Evolutionary conservation across 2,797 vertebrate genomes (phyloP).

Genomic region (Psittacula echo): DNA sequence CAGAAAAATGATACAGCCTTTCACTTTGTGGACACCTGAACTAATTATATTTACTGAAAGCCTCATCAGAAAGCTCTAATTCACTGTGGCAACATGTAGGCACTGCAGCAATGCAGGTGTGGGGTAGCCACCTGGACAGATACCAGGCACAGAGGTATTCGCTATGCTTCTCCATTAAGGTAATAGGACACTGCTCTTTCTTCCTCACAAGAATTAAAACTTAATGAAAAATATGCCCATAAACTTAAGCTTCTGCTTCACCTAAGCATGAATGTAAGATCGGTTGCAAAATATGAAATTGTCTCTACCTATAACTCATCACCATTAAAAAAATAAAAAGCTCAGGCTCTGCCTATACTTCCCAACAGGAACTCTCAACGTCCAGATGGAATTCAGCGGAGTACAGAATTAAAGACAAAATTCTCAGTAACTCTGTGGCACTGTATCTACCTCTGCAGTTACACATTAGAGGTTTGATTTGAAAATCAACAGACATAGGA

Average conservation of each 20-base stretch:
- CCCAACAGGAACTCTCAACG: neutral
- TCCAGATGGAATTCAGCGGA: neutral
- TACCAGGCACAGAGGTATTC: neutral
- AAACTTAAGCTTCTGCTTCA: neutral
- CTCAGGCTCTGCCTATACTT: neutral
- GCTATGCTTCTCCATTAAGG: neutral
- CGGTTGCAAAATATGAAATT: neutral
- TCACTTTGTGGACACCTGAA: neutral
- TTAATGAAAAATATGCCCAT: neutral
- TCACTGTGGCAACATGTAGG: neutral
- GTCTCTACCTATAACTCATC: neutral
- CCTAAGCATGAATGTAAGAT: neutral
- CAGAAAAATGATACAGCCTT: neutral
- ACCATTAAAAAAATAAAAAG: neutral
- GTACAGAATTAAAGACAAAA: neutral
- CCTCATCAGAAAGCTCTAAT: neutral
- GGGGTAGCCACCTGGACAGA: neutral
- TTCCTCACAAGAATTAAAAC: neutral
- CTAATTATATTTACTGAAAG: neutral
- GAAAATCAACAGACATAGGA: neutral
- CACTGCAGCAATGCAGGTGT: neutral
- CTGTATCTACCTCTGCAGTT: neutral
- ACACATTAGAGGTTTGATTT: neutral
- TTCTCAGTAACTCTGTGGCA: fast-evolving
- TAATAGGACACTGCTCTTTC: fast-evolving